Base-by-base conservation (phyloP, 1,140 invertebrate species). In the Drosophila asahinai region DNA sequence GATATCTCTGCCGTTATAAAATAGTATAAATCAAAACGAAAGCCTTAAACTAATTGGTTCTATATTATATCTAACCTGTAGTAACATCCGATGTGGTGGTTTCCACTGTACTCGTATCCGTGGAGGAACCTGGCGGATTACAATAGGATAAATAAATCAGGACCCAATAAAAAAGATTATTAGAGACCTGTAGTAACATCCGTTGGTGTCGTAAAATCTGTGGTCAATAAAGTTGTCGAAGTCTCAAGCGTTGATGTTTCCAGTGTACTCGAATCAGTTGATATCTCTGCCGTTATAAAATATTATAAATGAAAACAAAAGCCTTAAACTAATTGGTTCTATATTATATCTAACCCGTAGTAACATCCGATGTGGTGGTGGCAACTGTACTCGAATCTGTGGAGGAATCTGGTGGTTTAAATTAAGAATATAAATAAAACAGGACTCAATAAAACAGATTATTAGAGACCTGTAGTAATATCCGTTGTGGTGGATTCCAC, bases 1-100 rank as follows among this genome's bases (percentile, higher is more conserved):
- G 63, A 40, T 33, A 40, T 60, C 45, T 49, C 64, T 67, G 45
- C 1, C 6, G 40, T 7, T 22, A 19, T 12, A 19, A 38, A 63
- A 6, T 15, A 49, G 27, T 8, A 27, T 36, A 64, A 49, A 36
- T 25, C 3, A 25, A 25, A 25, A 15, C 9, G 0, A 5, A 58
- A 15, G 30, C 6, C 22, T 2, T 22, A 1, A 22, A 22, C 22
- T 3, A 3, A 25, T 25, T 25, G 22, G 22, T 25, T 3, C 2
- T 25, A 4, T 25, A 4, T 25, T 25, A 3, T 25, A 25, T 25
- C 22, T 25, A 25, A 25, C 67, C 45, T 17, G 70, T 49, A 11
- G 64, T 67, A 5, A 8, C 3, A 6, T 15, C 12, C 14, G 33
- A 3, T 15, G 60, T 47, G 1, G 27, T 36, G 0, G 59, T 64